Base-by-base conservation (phyloP, 2,888 invertebrate species). In the Tenthredo notha region DNA sequence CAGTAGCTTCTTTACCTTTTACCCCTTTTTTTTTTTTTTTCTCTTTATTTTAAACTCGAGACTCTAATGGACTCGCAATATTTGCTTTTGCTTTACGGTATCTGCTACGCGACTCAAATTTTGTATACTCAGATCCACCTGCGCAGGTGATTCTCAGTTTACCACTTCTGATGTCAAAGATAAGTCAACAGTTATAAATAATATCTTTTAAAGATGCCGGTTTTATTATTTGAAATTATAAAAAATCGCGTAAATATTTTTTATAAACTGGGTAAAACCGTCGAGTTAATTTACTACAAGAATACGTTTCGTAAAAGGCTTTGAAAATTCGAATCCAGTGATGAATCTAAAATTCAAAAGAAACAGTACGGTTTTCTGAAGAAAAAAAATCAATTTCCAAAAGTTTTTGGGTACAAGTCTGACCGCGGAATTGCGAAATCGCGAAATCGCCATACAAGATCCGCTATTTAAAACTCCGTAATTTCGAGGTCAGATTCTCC, bases 41-140 rank as follows among this genome's bases (percentile, higher is more conserved):
- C 70, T 25, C 9, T 21, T 61, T 61, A 25, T 25, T 47, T 47
- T 75, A 25, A 29, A 75, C 21, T 75, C 47, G 75, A 47, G 47
- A 12, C 75, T 47, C 47, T 75, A 75, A 75, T 75, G 75, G 75
- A 75, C 75, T 75, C 15, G 54, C 54, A 47, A 75, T 75, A 47
- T 75, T 75, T 75, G 75, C 47, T 40, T 47, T 47, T n/a, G 33
- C 70, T 70, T 70, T 67, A 25, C 67, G 25, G 25, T 67, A 25
- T 67, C 37, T 70, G 15, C 37, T 25, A 67, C 70, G 70, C 33
- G 33, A n/a, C 70, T 37, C 18, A 40, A 70, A 37, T 70, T 29
- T 33, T 40, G 9, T 40, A 18, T 70, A 70, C 70, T 70, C 37
- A 37, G 33, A 70, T 70, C 15, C 18, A 61, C 25, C 12, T 74